Evolutionary conservation across 2,113 vertebrate genomes (phyloP).

Genomic region (Sterrhoptilus dennistouni): DNA sequence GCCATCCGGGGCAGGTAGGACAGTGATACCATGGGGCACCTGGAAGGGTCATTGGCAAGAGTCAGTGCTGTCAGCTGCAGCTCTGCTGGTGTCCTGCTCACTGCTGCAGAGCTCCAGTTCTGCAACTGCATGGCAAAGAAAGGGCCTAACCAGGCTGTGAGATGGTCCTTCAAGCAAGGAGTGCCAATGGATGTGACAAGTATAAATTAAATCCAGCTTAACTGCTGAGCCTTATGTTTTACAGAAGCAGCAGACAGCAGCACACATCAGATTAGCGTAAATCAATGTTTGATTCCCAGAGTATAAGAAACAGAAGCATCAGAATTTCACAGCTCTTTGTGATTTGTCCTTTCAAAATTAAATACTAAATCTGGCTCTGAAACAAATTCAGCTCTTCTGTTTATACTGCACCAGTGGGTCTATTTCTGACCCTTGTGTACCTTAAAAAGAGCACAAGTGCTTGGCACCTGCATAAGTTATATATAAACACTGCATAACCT

Average conservation of each 20-base stretch:
- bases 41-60: constrained; percentile 21
- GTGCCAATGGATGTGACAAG: not conserved
- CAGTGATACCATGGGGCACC: constrained; percentile 90
- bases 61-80: not conserved
- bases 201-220: not conserved
- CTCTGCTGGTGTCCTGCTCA: not conserved
- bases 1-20: constrained; percentile 87
- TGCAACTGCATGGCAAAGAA: not conserved
- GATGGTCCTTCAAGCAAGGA: not conserved
- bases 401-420: not conserved
- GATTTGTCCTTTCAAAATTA: not conserved
- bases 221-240: not conserved
- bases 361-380: not conserved
- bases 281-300: not conserved
- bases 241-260: not conserved
- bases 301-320: not conserved
- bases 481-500: not conserved
- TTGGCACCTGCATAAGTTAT: not conserved
- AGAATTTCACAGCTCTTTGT: not conserved
- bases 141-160: not conserved
- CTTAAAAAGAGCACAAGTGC: not conserved
- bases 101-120: not conserved
- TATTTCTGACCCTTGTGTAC: not conserved
- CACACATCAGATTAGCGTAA: not conserved
- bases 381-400: not conserved